Percentiles rank a stretch among this genome's conserved stretches.
Conservation (phyloP, 2,797 vertebrate genomes). For the Sphaeramia orbicularis region DNA sequence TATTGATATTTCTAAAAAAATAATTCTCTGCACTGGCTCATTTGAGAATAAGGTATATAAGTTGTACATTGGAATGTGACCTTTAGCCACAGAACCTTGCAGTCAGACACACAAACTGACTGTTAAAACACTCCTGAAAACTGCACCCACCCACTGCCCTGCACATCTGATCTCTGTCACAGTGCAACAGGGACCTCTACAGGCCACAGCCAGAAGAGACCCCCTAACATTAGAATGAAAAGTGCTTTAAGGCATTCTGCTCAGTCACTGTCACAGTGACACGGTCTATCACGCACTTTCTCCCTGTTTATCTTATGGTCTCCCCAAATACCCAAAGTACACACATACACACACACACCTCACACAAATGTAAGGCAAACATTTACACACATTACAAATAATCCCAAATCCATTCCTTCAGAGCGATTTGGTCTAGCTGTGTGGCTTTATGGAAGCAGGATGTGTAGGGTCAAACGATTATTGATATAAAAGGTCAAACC, state of each 20-base stretch:
- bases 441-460: not conserved
- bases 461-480: slow-evolving; percentile 1
- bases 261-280: slow-evolving; percentile 54
- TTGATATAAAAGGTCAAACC: slow-evolving; percentile 35
- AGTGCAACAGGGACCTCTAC: slow-evolving; percentile 70
- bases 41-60: not conserved
- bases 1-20: not conserved
- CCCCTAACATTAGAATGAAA: slow-evolving; percentile 28
- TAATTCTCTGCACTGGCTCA: not conserved
- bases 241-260: slow-evolving; percentile 39
- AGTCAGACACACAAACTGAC: slow-evolving; percentile 29
- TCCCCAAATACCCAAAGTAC: slow-evolving; percentile 4
- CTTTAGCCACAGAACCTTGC: slow-evolving; percentile 28
- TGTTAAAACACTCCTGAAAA: slow-evolving; percentile 9
- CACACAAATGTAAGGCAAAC: slow-evolving; percentile 1
- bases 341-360: slow-evolving; percentile 1
- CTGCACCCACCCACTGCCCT: slow-evolving; percentile 5
- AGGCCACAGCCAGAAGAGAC: slow-evolving; percentile 40
- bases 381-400: slow-evolving; percentile 4
- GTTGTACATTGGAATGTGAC: slow-evolving; percentile 30
- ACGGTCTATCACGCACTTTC: slow-evolving; percentile 36
- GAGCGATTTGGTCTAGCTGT: not conserved
- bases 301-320: slow-evolving; percentile 13
- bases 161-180: slow-evolving; percentile 6
- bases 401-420: not conserved